phyloP scores from a whole-genome alignment of 2,797 vertebrate genomes.

The Myotis findleyi region DNA sequence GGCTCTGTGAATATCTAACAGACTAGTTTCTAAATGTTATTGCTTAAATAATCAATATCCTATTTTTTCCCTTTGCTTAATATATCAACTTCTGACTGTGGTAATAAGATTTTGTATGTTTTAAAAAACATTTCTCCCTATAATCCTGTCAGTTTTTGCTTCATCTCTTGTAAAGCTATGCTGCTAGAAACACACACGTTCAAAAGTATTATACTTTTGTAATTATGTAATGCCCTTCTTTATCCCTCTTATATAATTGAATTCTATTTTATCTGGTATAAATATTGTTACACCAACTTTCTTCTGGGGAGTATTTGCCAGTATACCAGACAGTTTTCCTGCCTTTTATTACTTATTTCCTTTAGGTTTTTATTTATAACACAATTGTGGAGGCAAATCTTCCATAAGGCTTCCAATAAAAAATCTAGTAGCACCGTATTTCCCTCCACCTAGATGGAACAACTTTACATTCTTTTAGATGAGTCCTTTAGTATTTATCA shows the following conservation, averaged over 20 bases:
- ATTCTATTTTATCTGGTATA: not conserved
- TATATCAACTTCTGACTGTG: not conserved
- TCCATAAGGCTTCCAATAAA: conserved; percentile 3
- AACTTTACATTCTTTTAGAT: conserved; percentile 24
- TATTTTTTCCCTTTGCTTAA: not conserved
- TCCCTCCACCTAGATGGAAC: not conserved
- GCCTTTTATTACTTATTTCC: not conserved
- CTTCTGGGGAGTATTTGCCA: not conserved
- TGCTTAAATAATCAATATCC: not conserved
- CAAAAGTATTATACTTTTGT: not conserved
- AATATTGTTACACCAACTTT: not conserved
- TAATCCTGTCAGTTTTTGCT: not conserved
- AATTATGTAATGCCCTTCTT: not conserved
- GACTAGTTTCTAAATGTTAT: not conserved
- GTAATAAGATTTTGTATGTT: not conserved
- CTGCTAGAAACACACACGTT: not conserved
- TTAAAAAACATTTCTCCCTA: not conserved
- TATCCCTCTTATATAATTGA: not conserved
- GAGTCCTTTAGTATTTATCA: not conserved
- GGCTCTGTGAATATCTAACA: not conserved
- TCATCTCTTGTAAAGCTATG: not conserved
- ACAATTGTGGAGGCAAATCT: not conserved
- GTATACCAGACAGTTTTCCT: not conserved
- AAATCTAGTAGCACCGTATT: not conserved
- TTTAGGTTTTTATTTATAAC: not conserved